Evolutionary conservation across 2,888 invertebrate genomes (phyloP).

Genomic region (Dromius quadrimaculatus): DNA sequence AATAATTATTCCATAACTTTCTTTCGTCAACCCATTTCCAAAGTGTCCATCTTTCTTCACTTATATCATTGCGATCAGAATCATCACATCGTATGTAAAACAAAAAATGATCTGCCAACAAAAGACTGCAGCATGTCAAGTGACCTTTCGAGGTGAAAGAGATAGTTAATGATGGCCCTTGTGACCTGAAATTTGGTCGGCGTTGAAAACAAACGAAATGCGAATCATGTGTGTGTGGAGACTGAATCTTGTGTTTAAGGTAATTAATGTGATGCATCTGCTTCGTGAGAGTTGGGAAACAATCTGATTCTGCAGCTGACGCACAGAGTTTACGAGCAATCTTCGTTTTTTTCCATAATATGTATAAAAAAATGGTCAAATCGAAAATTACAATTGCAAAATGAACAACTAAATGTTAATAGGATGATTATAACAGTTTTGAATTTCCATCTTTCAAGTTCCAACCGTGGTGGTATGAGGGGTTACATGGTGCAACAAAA

Average conservation of each 20-base stretch:
- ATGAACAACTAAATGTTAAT: too few relatives aligned
- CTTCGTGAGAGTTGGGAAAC: background rate
- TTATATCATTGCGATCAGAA: background rate
- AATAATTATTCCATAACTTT: slow-evolving; percentile 14
- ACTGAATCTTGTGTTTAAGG: background rate
- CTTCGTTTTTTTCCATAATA: too few relatives aligned
- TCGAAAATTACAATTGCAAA: too few relatives aligned
- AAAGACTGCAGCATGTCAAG: slow-evolving; percentile 2
- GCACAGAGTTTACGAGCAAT: too few relatives aligned
- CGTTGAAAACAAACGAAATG: slow-evolving; percentile 22
- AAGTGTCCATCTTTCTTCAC: background rate
- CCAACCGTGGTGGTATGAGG: too few relatives aligned
- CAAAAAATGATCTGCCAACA: slow-evolving; percentile 15
- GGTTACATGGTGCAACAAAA: too few relatives aligned
- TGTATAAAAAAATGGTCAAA: too few relatives aligned
- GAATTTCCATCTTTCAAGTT: too few relatives aligned
- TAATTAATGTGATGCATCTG: background rate
- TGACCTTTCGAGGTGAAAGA: slow-evolving; percentile 41
- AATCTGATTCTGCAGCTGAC: too few relatives aligned
- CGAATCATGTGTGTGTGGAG: background rate
- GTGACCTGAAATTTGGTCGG: slow-evolving; percentile 37
- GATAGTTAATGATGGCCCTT: slow-evolving; percentile 44
- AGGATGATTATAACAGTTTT: too few relatives aligned
- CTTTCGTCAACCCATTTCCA: slow-evolving; percentile 7
- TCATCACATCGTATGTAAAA: background rate